Base-by-base conservation (phyloP, 1,140 invertebrate species). In the Eupeodes corollae region DNA sequence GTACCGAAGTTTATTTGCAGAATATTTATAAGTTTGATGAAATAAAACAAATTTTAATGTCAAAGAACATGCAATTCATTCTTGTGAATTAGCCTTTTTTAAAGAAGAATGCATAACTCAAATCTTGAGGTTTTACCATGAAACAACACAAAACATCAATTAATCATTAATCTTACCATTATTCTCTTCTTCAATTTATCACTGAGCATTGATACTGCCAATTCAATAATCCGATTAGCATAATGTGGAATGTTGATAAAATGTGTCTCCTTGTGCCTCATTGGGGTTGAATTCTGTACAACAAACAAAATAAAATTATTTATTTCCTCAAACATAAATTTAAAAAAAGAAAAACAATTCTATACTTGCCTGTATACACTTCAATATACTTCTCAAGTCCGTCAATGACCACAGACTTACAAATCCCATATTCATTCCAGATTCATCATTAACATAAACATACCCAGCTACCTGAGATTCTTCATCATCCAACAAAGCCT, bases 191-290 rank as follows among this genome's bases (percentile, higher is more conserved):
- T 84, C 0, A 91, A 71, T 70, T 91, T 92, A 33, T 88, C 85
- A 52, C 78, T 88, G 1, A 91, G 73, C 42, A 91, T 70, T 5
- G 81, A 82, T 2, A 87, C 75, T 2, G 77, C 78, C 59, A 91
- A 82, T 57, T 88, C 86, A 44, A 90, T 82, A 50, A 91, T 74
- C 57, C 84, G 82, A 1, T 79, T 77, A 2, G 84, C 84, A 53
- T 78, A 83, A 42, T 76, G 73, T 0, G 86, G 86, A 42, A 90
- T 82, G 59, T 91, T 89, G 16, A 91, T 71, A 52, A 90, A 85
- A 58, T 91, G 86, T 1, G 88, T 84, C 52, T 83, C 73, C 60
- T 91, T 91, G 61, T 90, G 86, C 12, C 87, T 74, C 77, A 90
- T 86, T 1, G 88, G 88, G n/a, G 86, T 83, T 1, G 86, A 86